Evolutionary conservation across 2,797 vertebrate genomes (phyloP).

Genomic region (Eidolon dupreanum): DNA sequence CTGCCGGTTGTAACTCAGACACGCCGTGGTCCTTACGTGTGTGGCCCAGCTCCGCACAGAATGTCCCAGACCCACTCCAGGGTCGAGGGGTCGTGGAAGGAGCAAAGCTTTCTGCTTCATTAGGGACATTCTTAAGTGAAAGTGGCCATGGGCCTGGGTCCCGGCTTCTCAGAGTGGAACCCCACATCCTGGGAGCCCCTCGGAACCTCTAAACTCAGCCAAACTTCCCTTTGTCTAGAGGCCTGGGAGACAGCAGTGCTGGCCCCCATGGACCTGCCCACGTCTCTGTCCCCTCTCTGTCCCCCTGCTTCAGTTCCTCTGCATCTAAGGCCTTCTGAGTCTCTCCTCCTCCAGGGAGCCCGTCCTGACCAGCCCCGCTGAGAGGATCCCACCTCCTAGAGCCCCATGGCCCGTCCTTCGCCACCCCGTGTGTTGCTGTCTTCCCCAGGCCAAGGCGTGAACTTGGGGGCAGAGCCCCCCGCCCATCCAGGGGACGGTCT

Average conservation of each 20-base stretch:
- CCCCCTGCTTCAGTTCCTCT: not conserved
- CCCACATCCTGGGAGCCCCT: accelerated
- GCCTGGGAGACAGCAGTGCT: too few species aligned
- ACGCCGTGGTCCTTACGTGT: accelerated
- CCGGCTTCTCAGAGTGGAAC: not conserved
- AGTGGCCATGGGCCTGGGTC: not conserved
- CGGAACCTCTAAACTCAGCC: accelerated
- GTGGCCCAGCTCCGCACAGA: not conserved
- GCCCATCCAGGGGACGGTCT: accelerated
- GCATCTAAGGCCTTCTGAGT: not conserved
- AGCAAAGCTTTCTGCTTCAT: not conserved
- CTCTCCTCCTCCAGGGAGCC: not conserved
- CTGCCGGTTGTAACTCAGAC: not conserved
- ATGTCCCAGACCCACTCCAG: not conserved
- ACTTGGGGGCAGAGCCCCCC: not conserved
- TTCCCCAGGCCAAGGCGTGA: accelerated
- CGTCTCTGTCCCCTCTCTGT: not conserved
- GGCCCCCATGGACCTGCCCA: not conserved
- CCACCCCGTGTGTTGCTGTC: accelerated
- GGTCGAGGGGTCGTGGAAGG: not conserved
- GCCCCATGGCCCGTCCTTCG: not conserved
- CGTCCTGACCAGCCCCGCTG: not conserved
- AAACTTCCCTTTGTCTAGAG: not conserved
- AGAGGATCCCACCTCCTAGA: not conserved
- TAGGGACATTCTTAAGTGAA: not conserved